Evolutionary conservation across 2,797 vertebrate species (phyloP).

Genomic region (Crenichthys baileyi): DNA sequence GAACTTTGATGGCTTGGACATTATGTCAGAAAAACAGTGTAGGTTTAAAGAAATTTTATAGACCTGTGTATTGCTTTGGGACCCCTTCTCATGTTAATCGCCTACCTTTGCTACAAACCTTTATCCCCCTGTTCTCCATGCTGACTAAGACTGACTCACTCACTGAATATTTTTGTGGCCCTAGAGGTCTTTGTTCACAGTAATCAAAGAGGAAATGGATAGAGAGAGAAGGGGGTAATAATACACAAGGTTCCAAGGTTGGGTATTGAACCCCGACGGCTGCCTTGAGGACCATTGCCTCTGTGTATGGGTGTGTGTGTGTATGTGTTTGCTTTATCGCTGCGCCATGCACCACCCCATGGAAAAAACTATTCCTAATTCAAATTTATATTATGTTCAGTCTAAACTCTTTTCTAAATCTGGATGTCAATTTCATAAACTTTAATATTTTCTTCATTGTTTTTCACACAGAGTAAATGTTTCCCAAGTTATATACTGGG

Average conservation of each 20-base stretch:
- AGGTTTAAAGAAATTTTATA: background rate
- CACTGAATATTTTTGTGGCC: background rate
- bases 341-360: background rate
- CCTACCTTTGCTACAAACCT: background rate
- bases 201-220: too few species aligned
- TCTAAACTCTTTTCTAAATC: background rate
- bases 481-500: background rate
- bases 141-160: background rate
- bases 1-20: background rate
- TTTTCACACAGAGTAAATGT: background rate
- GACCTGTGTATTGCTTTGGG: background rate
- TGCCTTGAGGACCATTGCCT: background rate
- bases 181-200: background rate
- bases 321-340: background rate
- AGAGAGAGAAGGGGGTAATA: background rate
- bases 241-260: background rate
- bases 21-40: background rate
- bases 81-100: background rate
- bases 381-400: background rate
- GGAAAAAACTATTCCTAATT: background rate
- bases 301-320: background rate
- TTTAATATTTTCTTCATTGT: background rate
- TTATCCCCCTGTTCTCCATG: background rate
- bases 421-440: background rate
- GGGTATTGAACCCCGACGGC: background rate